These are phyloP conservation scores for Nematopogon swammerdamellus DNA, from an alignment of 2,888 invertebrate genomes.

Conservation along the genomic window DNA sequence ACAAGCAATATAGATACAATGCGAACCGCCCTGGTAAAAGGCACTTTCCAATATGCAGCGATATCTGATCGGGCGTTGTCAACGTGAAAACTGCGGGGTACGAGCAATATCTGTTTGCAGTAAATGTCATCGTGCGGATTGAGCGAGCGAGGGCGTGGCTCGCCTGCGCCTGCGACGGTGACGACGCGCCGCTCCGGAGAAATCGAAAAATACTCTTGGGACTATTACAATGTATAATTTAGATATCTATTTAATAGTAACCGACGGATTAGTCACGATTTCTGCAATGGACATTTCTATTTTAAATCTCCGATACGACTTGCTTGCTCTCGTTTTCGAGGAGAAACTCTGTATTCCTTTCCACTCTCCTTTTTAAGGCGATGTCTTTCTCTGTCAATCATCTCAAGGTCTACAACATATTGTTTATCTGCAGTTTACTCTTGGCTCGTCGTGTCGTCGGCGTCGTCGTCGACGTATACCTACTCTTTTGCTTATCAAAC, in stretches of 20 bases:
- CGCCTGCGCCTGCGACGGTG: slow-evolving; percentile 1
- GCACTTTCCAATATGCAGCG: background rate
- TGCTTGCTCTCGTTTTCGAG: background rate
- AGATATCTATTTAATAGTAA: slow-evolving; percentile 30
- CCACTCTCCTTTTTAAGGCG: background rate
- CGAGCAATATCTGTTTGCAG: slow-evolving; percentile 21
- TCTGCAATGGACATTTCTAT: background rate
- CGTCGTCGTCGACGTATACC: too few species aligned
- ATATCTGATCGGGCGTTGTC: slow-evolving; percentile 28
- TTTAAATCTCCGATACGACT: background rate
- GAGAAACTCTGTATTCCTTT: background rate
- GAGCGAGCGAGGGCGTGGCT: slow-evolving; percentile 18
- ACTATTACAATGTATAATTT: slow-evolving; percentile 28
- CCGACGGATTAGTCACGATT: slow-evolving; percentile 29
- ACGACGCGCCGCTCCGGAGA: slow-evolving; percentile 13
- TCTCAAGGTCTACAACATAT: background rate
- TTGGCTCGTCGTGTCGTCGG: background rate
- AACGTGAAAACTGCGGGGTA: slow-evolving; percentile 23
- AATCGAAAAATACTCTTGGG: slow-evolving; percentile 17
- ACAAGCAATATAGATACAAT: too few species aligned
- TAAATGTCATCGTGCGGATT: slow-evolving; percentile 34
- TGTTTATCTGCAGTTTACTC: background rate
- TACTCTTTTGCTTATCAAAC: too few species aligned
- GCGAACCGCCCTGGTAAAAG: too few species aligned
- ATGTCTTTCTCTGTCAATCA: background rate